Evolutionary conservation across 2,888 invertebrate species (phyloP).

Genomic region (Mystacides longicornis): DNA sequence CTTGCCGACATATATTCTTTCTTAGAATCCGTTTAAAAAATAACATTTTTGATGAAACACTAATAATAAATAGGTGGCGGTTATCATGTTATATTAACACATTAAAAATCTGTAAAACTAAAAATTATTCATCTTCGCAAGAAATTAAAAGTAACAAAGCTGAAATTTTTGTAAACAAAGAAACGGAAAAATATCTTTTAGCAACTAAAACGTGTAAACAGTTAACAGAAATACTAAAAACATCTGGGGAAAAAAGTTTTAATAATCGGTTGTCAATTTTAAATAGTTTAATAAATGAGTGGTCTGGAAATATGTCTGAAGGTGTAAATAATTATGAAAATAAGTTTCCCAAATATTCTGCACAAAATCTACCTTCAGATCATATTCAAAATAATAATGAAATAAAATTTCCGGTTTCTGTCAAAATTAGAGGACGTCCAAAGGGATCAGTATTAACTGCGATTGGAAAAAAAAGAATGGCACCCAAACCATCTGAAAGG

Average conservation of each 20-base stretch:
- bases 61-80: slow-evolving; percentile 1
- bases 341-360: not conserved
- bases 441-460: not conserved
- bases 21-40: not conserved
- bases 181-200: not conserved
- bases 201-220: not conserved
- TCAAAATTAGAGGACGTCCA: not conserved
- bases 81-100: not conserved
- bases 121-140: not conserved
- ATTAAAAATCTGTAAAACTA: not conserved
- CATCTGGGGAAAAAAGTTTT: slow-evolving; percentile 6
- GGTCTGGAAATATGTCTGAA: not conserved
- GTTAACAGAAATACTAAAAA: not conserved
- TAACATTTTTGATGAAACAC: not conserved
- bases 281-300: not conserved
- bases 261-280: not conserved
- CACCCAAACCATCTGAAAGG: not conserved
- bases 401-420: not conserved
- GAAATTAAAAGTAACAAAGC: not conserved
- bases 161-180: not conserved
- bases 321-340: not conserved
- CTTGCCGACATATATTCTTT: not conserved
- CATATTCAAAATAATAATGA: not conserved
- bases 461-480: not conserved
- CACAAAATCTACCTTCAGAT: not conserved